Conservation (phyloP, 2,888 invertebrate genomes). For the Eupithecia subfuscata region DNA sequence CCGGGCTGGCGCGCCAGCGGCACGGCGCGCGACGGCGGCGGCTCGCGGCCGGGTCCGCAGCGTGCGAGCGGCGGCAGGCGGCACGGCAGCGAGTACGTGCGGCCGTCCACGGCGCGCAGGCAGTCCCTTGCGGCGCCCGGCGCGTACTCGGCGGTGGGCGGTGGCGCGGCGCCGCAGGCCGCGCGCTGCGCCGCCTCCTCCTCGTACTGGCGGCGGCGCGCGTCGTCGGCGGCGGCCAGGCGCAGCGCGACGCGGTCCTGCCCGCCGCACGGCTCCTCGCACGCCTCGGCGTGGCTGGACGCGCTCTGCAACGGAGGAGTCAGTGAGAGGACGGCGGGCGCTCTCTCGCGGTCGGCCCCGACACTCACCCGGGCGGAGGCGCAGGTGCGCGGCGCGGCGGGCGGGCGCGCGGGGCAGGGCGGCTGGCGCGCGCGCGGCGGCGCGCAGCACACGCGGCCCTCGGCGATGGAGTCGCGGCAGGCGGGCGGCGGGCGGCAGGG, state of each 20-base stretch:
- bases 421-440: constrained; percentile 48
- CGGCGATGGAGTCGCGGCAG: constrained; percentile 30
- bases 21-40: constrained; percentile 51
- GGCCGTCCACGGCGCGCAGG: constrained; percentile 55
- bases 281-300: neutral
- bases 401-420: constrained; percentile 44
- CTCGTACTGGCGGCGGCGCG: constrained; percentile 51
- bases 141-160: constrained; percentile 19
- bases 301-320: neutral
- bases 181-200: constrained; percentile 40
- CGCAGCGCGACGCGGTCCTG: constrained; percentile 53
- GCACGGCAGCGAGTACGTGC: constrained; percentile 46
- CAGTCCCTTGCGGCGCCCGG: constrained; percentile 48
- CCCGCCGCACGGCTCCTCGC: constrained; percentile 35
- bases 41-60: constrained; percentile 28
- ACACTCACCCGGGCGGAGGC: constrained; percentile 22
- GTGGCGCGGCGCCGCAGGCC: constrained; percentile 12
- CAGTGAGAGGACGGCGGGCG: neutral
- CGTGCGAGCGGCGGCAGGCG: constrained; percentile 45
- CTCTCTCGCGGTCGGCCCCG: neutral
- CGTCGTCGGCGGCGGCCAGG: constrained; percentile 44
- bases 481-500: constrained; percentile 29
- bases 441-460: constrained; percentile 54
- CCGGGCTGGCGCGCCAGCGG: constrained; percentile 49
- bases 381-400: constrained; percentile 40